Base-by-base conservation (phyloP, 2,888 invertebrate genomes). In the Drosophila affinis region DNA sequence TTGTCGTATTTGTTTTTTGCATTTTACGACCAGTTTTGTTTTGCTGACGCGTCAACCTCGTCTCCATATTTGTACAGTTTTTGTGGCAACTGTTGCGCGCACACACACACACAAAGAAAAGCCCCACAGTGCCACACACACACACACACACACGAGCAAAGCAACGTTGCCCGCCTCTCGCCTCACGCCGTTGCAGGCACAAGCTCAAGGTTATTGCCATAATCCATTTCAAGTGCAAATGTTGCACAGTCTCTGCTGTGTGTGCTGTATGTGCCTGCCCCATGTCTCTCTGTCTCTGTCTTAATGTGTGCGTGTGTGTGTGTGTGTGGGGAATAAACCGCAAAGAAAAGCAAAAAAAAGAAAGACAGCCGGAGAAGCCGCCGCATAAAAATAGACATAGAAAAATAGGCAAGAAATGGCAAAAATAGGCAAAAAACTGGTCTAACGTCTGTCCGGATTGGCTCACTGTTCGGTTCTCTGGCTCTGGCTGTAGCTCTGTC, bases 171-270 rank as follows among this genome's bases (percentile, higher is more conserved):
- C 14, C n/a, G 39, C 39, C 39, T 60, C 59, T 24, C 58, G 34
- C 24, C 24, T 24, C 44, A 60, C 52, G 45, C 24, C 68, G 81
- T 58, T 75, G 83, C 85, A 75, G 73, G 82, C 47, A 62, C 73
- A 70, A 76, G 75, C 79, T 89, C 88, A 88, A 88, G 88, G 89
- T 88, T 88, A 87, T 89, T 88, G 88, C 88, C 89, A 88, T 89
- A 88, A 89, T 87, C 87, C 81, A 76, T 88, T 88, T 86, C 88
- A 88, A 88, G 85, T 88, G 86, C 80, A 85, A 85, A 86, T 83
- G 84, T 79, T 84, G 81, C 77, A 81, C 77, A 74, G 78, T 58
- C 62, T 63, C 57, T 72, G 14, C 39, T 34, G 18, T 32, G 32
- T 34, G 12, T 34, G 34, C 48, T 34, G 49, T 34, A 45, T 39